Evolutionary conservation across 2,888 invertebrate genomes (phyloP), one percentile per base, ranked within the genome.

Genomic region (Ophioninae sp.): DNA sequence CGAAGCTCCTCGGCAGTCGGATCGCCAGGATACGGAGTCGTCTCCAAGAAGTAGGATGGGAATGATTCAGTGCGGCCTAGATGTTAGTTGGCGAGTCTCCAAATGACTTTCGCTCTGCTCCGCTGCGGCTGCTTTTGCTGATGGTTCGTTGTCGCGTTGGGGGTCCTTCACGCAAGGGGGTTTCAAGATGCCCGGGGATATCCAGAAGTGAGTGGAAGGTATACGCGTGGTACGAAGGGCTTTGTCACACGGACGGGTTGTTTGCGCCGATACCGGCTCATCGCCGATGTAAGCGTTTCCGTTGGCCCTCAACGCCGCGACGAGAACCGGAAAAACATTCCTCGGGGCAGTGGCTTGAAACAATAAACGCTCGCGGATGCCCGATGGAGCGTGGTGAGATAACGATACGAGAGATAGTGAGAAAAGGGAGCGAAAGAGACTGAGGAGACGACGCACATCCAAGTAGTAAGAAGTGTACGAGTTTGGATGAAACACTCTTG

Each of bases 11-110:
- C 39, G 65, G 50, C 41, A 17, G 67, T 74, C 65, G 57, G 8
- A 65, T 75, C 75, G 73, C 64, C 72, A 76, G 67, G 84, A 76
- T 23, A 59, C 39, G 74, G 67, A n/a, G n/a, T n/a, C n/a, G n/a
- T 30, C 30, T 3, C 30, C 30, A 30, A 30, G 30, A 30, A 30
- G 30, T 30, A 30, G 30, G 30, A 30, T 73, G 84, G 85, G 88
- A 83, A 90, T 90, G 90, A 89, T 90, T 91, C 88, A 89, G 86
- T 87, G 88, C 87, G 86, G 87, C 87, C 88, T 88, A 88, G 89
- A 89, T 89, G 88, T 85, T 87, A 85, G 80, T 89, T 91, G 91
- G 91, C 91, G 88, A 87, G 82, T 88, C 87, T 91, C 91, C 91
- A 91, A 91, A 91, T 91, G 90, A 91, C 90, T 91, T 91, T 69